Percentiles rank a stretch among this genome's conserved stretches.
Conservation (phyloP, 2,797 vertebrate genomes). For the Eulemur rubriventer region DNA sequence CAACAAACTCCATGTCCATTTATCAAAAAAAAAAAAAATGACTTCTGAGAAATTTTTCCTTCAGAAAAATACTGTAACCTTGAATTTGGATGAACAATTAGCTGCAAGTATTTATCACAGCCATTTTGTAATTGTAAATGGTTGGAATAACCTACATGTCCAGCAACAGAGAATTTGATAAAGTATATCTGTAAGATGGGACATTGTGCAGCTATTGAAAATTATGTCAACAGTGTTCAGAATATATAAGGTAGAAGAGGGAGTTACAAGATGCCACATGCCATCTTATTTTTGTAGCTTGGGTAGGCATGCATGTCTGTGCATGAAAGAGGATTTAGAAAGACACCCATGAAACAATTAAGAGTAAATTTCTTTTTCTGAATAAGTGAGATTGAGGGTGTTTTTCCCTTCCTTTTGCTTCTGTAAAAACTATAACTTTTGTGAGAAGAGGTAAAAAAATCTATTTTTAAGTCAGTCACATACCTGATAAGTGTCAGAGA, state of each 20-base stretch:
- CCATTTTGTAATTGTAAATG: neutral
- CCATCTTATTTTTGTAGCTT: neutral
- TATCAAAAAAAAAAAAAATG: neutral
- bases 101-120: neutral
- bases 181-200: neutral
- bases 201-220: neutral
- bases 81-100: neutral
- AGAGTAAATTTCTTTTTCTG: neutral
- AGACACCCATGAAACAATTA: neutral
- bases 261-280: neutral
- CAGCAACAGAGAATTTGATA: neutral
- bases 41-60: neutral
- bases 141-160: neutral
- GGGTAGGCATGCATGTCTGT: neutral
- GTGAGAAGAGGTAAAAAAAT: neutral
- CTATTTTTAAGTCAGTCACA: neutral
- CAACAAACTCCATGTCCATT: neutral
- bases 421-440: neutral
- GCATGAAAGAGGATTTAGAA: neutral
- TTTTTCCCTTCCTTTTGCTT: neutral
- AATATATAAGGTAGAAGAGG: neutral
- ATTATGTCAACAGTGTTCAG: neutral
- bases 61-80: neutral
- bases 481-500: neutral
- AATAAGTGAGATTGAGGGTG: neutral